Conservation (phyloP, 2,888 invertebrate species). For the Hesperia comma region DNA sequence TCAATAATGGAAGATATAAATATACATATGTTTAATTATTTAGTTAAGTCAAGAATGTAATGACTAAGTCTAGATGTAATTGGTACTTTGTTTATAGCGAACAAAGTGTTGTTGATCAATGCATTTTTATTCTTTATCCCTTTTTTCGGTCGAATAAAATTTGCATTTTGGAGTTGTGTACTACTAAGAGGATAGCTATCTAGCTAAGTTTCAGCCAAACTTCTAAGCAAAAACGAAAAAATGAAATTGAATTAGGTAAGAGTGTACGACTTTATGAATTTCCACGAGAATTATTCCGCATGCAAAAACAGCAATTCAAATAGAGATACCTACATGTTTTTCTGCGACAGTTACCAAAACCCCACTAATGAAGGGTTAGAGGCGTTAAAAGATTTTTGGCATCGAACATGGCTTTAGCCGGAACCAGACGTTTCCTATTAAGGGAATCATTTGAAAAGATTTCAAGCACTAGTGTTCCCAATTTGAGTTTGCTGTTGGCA, state of each 20-base stretch:
- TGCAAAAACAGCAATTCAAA: conserved; percentile 1
- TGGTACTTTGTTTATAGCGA: neutral
- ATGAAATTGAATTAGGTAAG: too few species aligned
- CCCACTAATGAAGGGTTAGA: conserved; percentile 26
- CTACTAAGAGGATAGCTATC: too few species aligned
- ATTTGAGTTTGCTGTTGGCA: conserved; percentile 8
- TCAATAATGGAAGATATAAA: too few species aligned
- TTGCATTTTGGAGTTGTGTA: too few species aligned
- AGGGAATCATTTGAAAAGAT: conserved; percentile 19
- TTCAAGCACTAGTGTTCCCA: conserved; percentile 11
- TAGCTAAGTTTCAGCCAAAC: too few species aligned
- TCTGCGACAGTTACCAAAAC: conserved; percentile 6
- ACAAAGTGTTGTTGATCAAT: neutral
- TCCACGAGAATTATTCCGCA: neutral
- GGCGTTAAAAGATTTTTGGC: conserved; percentile 24
- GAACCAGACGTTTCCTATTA: conserved; percentile 23
- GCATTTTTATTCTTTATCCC: neutral
- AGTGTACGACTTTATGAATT: too few species aligned
- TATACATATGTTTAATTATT: too few species aligned
- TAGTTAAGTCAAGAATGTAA: too few species aligned
- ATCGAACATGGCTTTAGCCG: conserved; percentile 7
- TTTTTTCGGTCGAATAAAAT: too few species aligned
- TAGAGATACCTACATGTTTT: neutral
- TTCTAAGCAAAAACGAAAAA: too few species aligned
- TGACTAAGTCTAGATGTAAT: neutral